Evolutionary conservation across 2,888 invertebrate genomes (phyloP).

Genomic region (Orthosia cruda): DNA sequence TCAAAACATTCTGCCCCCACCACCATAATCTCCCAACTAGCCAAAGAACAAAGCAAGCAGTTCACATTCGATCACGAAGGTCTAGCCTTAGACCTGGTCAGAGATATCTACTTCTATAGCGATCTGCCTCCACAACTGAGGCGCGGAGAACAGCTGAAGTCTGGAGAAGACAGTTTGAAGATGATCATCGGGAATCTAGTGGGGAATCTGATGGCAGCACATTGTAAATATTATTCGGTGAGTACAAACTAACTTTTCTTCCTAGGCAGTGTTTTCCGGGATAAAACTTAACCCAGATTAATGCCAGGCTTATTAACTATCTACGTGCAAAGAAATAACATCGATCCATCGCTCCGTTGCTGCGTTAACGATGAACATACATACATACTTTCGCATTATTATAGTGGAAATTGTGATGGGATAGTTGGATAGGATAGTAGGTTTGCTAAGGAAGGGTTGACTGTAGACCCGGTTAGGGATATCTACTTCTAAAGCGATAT

Average conservation of each 20-base stretch:
- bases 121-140: conserved; percentile 83
- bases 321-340: neutral
- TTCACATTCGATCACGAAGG: conserved; percentile 77
- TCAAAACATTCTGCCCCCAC: conserved; percentile 78
- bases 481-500: too few relatives aligned
- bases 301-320: neutral
- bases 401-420: too few relatives aligned
- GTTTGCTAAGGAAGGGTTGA: neutral
- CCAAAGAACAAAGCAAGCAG: conserved; percentile 76
- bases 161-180: conserved; percentile 70
- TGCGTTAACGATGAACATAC: neutral
- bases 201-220: conserved; percentile 91
- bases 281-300: neutral
- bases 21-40: conserved; percentile 77
- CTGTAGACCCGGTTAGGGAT: too few relatives aligned
- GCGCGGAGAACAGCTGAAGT: conserved; percentile 58
- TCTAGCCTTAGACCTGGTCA: conserved; percentile 80
- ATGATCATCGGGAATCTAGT: conserved; percentile 79
- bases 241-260: conserved; percentile 75
- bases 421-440: neutral
- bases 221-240: conserved; percentile 94
- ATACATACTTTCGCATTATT: neutral
- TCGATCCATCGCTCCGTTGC: neutral
- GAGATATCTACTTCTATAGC: conserved; percentile 84
- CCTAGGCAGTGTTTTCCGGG: neutral